phyloP scores from a whole-genome alignment of 2,888 invertebrate species.

The Tiliacea citrago region DNA sequence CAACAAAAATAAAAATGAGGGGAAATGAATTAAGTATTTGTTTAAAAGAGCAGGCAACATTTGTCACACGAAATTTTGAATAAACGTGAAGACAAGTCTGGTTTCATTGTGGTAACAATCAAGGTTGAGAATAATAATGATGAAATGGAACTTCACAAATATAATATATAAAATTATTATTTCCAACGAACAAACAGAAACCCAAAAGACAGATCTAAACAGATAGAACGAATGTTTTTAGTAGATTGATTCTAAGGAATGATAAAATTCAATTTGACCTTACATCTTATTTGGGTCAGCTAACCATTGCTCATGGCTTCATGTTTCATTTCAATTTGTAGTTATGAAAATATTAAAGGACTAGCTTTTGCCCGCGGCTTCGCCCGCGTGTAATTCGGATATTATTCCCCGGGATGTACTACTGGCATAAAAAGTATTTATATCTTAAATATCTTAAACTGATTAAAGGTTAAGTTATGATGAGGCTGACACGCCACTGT shows the following conservation, averaged over 20 bases:
- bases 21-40: neutral
- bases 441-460: neutral
- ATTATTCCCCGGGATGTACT: neutral
- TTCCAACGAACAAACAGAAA: constrained; percentile 26
- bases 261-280: constrained; percentile 43
- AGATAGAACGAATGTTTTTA: constrained; percentile 34
- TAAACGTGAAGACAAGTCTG: neutral
- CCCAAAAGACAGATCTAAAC: constrained; percentile 1
- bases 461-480: neutral
- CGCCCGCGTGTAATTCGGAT: neutral
- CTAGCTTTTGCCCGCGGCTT: neutral
- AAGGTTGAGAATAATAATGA: neutral
- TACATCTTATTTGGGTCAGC: constrained; percentile 47
- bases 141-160: neutral
- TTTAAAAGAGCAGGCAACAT: neutral
- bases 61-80: neutral
- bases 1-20: no score
- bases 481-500: no score
- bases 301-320: constrained; percentile 26
- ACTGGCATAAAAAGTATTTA: neutral
- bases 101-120: neutral
- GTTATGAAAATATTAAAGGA: constrained; percentile 24
- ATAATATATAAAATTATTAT: neutral
- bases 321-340: constrained; percentile 44
- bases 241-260: constrained; percentile 55